These are phyloP conservation scores for Anoplopoma fimbria DNA, from an alignment of 2,113 vertebrate species.

Conservation along the genomic window DNA sequence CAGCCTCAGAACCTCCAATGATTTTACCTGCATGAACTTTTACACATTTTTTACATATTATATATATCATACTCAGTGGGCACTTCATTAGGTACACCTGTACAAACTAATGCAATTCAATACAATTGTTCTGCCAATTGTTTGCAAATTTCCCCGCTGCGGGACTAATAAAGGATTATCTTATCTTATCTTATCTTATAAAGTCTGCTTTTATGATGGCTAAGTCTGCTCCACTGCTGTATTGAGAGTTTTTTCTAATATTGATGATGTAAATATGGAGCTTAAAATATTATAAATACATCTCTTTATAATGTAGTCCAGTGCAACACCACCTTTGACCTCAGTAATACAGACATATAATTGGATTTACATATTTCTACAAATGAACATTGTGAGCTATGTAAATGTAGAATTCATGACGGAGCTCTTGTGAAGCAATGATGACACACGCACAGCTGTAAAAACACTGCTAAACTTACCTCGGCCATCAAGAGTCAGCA, in stretches of 20 bases:
- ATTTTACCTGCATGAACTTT: slow-evolving; percentile 44
- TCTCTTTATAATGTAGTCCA: not conserved
- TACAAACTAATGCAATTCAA: not conserved
- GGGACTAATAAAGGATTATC: no score
- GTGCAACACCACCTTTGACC: not conserved
- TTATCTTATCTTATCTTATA: no score
- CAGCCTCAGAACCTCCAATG: slow-evolving; percentile 46
- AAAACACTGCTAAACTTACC: slow-evolving; percentile 51
- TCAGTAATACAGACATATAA: not conserved
- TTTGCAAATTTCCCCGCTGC: no score
- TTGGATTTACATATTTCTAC: not conserved
- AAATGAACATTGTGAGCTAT: not conserved
- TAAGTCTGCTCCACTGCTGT: not conserved
- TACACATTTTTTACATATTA: not conserved
- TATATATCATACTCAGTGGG: not conserved
- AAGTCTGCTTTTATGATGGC: not conserved
- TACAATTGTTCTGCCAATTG: not conserved
- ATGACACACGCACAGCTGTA: not conserved
- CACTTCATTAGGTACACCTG: not conserved
- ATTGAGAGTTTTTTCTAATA: not conserved
- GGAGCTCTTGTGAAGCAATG: not conserved
- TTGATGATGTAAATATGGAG: no score
- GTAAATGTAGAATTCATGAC: not conserved
- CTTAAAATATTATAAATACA: not conserved
- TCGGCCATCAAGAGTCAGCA: slow-evolving; percentile 40